Percentiles rank a stretch among this genome's conserved stretches.
These are phyloP conservation scores for Gadus macrocephalus DNA, from an alignment of 2,113 vertebrate species.

Conservation along the genomic window DNA sequence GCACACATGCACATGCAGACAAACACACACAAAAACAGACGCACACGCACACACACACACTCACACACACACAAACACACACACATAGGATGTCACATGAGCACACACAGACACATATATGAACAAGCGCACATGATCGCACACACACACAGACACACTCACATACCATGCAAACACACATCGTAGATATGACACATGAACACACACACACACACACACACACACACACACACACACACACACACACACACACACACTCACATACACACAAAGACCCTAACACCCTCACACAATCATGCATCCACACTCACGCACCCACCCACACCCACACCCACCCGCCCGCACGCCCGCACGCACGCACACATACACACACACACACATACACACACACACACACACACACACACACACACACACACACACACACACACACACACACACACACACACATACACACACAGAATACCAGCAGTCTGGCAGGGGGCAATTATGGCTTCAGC, in stretches of 20 bases:
- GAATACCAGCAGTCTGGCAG: conserved; percentile 13
- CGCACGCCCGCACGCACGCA: too few species aligned
- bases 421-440: neutral
- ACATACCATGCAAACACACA: too few species aligned
- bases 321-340: too few species aligned
- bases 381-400: conserved; percentile 17
- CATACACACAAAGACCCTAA: too few species aligned
- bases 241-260: too few species aligned
- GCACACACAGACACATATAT: conserved; percentile 4
- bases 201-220: too few species aligned
- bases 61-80: neutral
- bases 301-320: too few species aligned
- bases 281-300: too few species aligned
- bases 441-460: conserved; percentile 14
- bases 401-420: neutral
- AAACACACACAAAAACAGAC: conserved; percentile 13
- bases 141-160: too few species aligned
- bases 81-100: neutral
- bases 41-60: neutral
- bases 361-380: conserved; percentile 23
- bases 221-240: too few species aligned
- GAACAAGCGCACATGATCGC: too few species aligned
- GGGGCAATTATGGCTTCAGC: conserved; percentile 48
- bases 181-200: too few species aligned
- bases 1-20: conserved; percentile 18